Evolutionary conservation across 2,797 vertebrate genomes (phyloP), one percentile per base, ranked within the genome.

Genomic region (Moxostoma hubbsi): DNA sequence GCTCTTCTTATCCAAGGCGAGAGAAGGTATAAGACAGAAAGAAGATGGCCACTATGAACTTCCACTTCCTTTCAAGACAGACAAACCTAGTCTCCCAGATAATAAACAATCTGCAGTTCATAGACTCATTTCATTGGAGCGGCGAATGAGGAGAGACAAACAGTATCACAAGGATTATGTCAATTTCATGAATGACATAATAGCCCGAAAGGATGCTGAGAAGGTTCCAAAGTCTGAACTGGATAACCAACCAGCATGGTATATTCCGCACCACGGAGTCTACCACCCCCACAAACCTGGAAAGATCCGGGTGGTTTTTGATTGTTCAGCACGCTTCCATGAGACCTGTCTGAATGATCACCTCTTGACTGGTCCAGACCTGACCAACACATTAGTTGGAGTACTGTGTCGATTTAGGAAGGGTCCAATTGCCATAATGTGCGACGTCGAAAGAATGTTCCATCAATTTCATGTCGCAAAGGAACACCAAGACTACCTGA

Each of bases 251-350:
- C 62, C 75, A 63, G 74, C 16, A 0, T 87, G 78, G 83, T 88
- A 86, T 0, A 86, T 85, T 43, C 82, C 67, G 0, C 83, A 86
- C 55, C 80, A 85, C 0, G 13, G 83, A 46, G 80, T 86, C 0
- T 82, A 83, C 11, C 80, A 83, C 5, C 71, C 80, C 8, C 82
- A 85, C 6, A 85, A 84, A 11, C 80, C 76, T 0, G 47, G 65
- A 0, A 85, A 77, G 1, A 77, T 81, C 1, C 3, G 53, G 0
- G 57, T 85, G 79, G 24, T 24, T 24, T 24, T 24, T 2, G 18
- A 24, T 2, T 24, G 24, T 3, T 24, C 24, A 24, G 24, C 51
- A 5, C 6, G 5, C 1, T 86, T 74, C 0, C 54, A 81, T 8
- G 81, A 69, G 16, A 77, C 73, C 0, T 79, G 58, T 13, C 16